Conservation (phyloP, 2,113 vertebrate genomes). For the Sprattus sprattus region DNA sequence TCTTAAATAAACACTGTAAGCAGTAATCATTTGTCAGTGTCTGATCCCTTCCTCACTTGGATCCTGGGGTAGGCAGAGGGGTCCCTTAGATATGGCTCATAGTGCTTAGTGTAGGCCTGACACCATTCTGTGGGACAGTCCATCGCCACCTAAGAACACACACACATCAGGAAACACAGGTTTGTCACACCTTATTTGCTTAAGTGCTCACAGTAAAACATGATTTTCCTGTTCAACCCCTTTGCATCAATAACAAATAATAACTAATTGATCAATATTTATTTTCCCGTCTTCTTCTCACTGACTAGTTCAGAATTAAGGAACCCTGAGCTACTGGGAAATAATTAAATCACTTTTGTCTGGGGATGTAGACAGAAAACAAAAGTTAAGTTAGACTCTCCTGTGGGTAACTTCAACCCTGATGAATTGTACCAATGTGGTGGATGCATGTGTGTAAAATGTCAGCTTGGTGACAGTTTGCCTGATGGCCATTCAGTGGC, state of each 20-base stretch:
- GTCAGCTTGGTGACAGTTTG: background rate
- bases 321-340: too few species aligned
- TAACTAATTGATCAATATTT: background rate
- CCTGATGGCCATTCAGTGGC: background rate
- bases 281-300: background rate
- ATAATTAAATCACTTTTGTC: too few species aligned
- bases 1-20: too few species aligned
- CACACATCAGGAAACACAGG: background rate
- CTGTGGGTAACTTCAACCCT: too few species aligned
- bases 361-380: too few species aligned
- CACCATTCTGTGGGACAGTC: conserved; percentile 84
- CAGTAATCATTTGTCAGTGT: too few species aligned
- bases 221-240: too few species aligned
- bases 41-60: conserved; percentile 71
- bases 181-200: background rate
- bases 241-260: too few species aligned
- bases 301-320: too few species aligned
- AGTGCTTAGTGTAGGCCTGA: conserved; percentile 77
- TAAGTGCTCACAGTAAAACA: background rate
- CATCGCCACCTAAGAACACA: conserved; percentile 76
- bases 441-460: background rate
- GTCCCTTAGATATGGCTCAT: conserved; percentile 91
- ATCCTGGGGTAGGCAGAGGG: conserved; percentile 88
- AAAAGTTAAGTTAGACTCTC: too few species aligned
- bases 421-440: too few species aligned